Base-by-base conservation (phyloP, 2,888 invertebrate species). In the Polyommatus iphigenia region DNA sequence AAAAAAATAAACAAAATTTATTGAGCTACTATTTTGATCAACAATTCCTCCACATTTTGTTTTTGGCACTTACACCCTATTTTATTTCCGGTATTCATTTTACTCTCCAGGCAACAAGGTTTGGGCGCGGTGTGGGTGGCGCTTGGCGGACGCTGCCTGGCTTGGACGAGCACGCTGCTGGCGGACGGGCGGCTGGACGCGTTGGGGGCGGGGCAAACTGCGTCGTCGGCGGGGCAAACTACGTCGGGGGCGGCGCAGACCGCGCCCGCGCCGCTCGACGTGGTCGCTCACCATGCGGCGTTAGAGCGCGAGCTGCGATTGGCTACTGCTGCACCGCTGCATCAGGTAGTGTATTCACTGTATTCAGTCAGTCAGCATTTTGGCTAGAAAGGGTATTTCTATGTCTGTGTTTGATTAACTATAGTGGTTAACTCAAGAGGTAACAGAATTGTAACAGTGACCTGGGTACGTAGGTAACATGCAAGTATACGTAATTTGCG, bases 51-150 rank as follows among this genome's bases (percentile, higher is more conserved):
- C n/a, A n/a, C n/a, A n/a, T n/a, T n/a, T n/a, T n/a, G n/a, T n/a
- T n/a, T n/a, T n/a, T n/a, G n/a, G n/a, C n/a, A n/a, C n/a, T n/a
- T n/a, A n/a, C n/a, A n/a, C n/a, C n/a, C n/a, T n/a, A n/a, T n/a
- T n/a, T n/a, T n/a, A n/a, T n/a, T n/a, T n/a, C n/a, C n/a, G n/a
- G n/a, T n/a, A n/a, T n/a, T n/a, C n/a, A n/a, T n/a, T 32, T 32
- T 32, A 32, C 32, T 32, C 32, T 32, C 0, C 86, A 96, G 96
- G 87, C 97, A 97, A 90, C 98, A 98, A 91, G 97, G 98, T 54
- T 97, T 98, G 82, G 97, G 98, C 77, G 98, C 97, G 3, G 95
- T 98, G 15, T 98, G 98, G 85, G 98, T 98, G 29, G 98, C 98
- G 0, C 95, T 99, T 77, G 98, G 98, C 18, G 96, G 97, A 36